phyloP scores from a whole-genome alignment of 2,113 vertebrate genomes.

The Serilophus lunatus region DNA sequence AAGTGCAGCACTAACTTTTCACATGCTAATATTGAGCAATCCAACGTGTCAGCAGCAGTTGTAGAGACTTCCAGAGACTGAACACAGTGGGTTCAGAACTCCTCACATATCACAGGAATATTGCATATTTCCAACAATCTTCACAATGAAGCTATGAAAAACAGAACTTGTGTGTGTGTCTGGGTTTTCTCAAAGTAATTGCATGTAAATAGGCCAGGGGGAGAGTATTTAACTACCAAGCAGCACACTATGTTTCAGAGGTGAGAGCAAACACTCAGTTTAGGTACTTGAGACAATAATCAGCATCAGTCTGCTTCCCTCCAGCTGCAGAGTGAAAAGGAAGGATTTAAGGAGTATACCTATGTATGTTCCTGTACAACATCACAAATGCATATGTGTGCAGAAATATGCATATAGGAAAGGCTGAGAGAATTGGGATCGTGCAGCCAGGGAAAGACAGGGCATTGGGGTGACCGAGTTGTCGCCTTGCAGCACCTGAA shows the following conservation, averaged over 20 bases:
- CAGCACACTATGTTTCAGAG: background rate
- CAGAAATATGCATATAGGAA: background rate
- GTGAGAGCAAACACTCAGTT: background rate
- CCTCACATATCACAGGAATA: background rate
- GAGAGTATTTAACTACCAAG: background rate
- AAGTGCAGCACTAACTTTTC: background rate
- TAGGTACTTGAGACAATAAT: background rate
- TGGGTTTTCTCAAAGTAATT: background rate
- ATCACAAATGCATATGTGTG: background rate
- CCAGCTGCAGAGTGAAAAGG: background rate
- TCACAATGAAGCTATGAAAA: background rate
- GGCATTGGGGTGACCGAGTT: background rate
- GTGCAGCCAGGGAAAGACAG: background rate
- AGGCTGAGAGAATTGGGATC: background rate
- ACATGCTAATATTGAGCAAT: background rate
- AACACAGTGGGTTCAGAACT: background rate
- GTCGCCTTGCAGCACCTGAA: background rate
- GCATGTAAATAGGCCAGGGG: background rate
- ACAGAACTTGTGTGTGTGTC: background rate
- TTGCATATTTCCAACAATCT: background rate
- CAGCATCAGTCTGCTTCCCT: background rate
- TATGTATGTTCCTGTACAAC: background rate
- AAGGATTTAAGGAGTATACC: background rate
- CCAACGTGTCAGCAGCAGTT: background rate
- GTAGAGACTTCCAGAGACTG: background rate